A percentile compares a stretch with the other conserved stretches of the same genome.
phyloP scores from a whole-genome alignment of 2,888 invertebrate genomes.

The Bellardia bayeri region DNA sequence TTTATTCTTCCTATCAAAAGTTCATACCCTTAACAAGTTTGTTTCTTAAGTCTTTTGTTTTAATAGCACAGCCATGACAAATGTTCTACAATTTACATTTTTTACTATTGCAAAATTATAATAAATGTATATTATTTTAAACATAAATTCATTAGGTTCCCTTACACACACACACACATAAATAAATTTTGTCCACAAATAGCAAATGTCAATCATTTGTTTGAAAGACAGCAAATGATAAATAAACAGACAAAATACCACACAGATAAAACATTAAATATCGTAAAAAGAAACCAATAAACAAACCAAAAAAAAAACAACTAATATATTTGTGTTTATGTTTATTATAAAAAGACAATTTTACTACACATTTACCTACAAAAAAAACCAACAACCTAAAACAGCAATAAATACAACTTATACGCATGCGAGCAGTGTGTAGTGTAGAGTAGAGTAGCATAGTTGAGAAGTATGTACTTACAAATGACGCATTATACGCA shows the following conservation, averaged over 20 bases:
- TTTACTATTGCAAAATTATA: conserved; percentile 16
- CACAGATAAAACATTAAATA: conserved; percentile 48
- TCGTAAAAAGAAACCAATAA: neutral
- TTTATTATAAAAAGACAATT: conserved; percentile 58
- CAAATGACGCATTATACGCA: conserved; percentile 73
- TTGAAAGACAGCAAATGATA: conserved; percentile 56
- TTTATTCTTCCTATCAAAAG: no score
- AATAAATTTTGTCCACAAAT: conserved; percentile 24
- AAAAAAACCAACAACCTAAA: conserved; percentile 28
- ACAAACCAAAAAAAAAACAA: neutral
- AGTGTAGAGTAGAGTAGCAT: conserved; percentile 53
- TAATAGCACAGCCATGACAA: neutral
- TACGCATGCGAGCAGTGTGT: conserved; percentile 12
- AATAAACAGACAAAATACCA: conserved; percentile 58
- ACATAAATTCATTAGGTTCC: conserved; percentile 3
- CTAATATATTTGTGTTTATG: conserved; percentile 51
- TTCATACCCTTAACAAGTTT: conserved; percentile 7
- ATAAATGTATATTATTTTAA: conserved; percentile 9
- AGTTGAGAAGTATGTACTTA: conserved; percentile 64
- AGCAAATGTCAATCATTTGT: conserved; percentile 63
- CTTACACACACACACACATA: neutral
- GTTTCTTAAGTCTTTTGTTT: conserved; percentile 54
- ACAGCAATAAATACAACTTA: conserved; percentile 66
- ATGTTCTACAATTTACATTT: conserved; percentile 27
- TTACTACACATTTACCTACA: conserved; percentile 42